Percentiles rank a stretch among this genome's conserved stretches.
Conservation (phyloP, 2,113 vertebrate genomes). For the Odontophorus gujanensis region DNA sequence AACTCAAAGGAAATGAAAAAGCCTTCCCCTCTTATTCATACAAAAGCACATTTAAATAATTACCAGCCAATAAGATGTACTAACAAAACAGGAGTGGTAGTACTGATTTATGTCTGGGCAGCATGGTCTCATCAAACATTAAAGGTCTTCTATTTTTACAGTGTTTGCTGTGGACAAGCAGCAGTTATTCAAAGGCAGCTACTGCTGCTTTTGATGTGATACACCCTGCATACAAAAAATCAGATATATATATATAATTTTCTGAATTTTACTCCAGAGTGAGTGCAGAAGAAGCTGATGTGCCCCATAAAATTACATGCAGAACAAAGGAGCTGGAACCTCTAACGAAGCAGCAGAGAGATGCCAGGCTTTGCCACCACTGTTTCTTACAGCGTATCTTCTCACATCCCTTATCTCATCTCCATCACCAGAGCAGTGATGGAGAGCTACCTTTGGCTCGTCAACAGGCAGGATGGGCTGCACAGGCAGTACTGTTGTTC, state of each 20-base stretch:
- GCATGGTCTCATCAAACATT: not conserved
- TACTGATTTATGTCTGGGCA: not conserved
- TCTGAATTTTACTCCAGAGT: not conserved
- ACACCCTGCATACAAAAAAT: not conserved
- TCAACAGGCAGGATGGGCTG: not conserved
- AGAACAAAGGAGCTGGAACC: not conserved
- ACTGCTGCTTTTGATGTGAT: not conserved
- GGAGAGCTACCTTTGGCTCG: not conserved
- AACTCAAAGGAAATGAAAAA: slow-evolving; percentile 32
- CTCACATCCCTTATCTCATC: not conserved
- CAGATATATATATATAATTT: not conserved
- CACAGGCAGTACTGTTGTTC: not conserved
- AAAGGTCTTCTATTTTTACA: not conserved
- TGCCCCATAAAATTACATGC: not conserved
- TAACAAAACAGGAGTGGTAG: not conserved
- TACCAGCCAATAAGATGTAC: not conserved
- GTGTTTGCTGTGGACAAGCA: not conserved
- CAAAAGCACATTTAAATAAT: slow-evolving; percentile 42
- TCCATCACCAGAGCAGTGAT: not conserved
- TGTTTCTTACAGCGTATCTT: not conserved
- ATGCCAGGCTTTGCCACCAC: not conserved
- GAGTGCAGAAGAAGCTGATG: not conserved
- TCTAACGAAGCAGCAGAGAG: not conserved
- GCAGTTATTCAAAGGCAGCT: not conserved
- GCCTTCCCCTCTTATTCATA: slow-evolving; percentile 6